Conservation (phyloP, 2,888 invertebrate genomes). For the Sesamia inferens region DNA sequence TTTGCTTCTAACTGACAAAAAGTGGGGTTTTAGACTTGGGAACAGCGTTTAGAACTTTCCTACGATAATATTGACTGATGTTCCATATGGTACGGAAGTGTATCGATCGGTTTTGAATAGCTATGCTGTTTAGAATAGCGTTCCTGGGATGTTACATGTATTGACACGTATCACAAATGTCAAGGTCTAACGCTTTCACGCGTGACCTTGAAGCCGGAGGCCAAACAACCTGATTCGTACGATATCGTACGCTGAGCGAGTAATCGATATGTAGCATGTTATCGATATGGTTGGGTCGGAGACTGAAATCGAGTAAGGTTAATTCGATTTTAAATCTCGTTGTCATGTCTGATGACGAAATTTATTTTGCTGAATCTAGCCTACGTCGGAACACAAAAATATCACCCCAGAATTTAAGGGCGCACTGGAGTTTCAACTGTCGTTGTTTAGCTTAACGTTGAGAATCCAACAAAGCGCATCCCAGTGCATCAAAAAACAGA, state of each 20-base stretch:
- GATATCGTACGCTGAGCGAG: constrained; percentile 39
- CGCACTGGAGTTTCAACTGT: background rate
- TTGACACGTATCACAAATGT: constrained; percentile 39
- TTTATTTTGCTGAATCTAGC: background rate
- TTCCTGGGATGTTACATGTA: background rate
- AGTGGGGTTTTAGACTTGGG: background rate
- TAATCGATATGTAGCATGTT: constrained; percentile 53
- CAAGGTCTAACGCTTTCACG: constrained; percentile 48
- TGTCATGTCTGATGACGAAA: background rate
- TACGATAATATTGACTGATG: background rate
- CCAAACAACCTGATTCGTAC: constrained; percentile 45
- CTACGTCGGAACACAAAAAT: background rate
- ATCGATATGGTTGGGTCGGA: constrained; percentile 39
- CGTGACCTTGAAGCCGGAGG: constrained; percentile 50
- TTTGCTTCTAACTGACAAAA: too few species aligned
- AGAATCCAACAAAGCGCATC: background rate
- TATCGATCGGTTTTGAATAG: background rate
- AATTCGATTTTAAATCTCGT: constrained; percentile 30
- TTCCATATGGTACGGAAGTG: background rate
- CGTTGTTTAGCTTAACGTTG: background rate
- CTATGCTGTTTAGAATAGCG: too few species aligned
- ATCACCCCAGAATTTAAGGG: background rate
- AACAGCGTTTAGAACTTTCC: too few species aligned
- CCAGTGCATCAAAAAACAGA: background rate
- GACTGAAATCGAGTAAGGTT: constrained; percentile 48